Evolutionary conservation across 2,113 vertebrate genomes (phyloP).

Genomic region (Ctenomys sociabilis): DNA sequence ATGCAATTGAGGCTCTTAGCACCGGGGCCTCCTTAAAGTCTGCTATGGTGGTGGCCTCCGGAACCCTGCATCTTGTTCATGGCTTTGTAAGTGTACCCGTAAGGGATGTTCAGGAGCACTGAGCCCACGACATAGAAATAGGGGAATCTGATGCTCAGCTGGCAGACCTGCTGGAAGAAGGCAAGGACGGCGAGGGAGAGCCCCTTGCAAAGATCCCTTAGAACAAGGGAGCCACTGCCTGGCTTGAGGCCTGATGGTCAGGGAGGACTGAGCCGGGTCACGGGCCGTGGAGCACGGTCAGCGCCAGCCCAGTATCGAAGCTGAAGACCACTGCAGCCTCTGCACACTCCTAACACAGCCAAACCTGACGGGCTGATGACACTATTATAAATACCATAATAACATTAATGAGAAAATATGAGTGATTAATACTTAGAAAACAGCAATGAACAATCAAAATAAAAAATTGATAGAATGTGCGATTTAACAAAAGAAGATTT

Average conservation of each 20-base stretch:
- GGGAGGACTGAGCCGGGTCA: slow-evolving; percentile 85
- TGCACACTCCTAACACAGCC: not conserved
- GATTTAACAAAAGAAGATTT: not conserved
- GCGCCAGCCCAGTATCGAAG: not conserved
- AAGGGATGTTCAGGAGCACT: slow-evolving; percentile 96
- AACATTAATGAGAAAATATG: not conserved
- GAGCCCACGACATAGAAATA: slow-evolving; percentile 96
- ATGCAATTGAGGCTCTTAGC: not conserved
- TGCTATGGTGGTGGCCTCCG: not conserved
- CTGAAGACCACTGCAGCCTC: not conserved
- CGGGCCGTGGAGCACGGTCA: slow-evolving; percentile 61
- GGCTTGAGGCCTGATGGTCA: slow-evolving; percentile 90
- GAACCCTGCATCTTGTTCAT: fast-evolving
- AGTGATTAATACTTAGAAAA: not conserved
- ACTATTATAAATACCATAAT: not conserved
- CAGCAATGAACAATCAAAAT: not conserved
- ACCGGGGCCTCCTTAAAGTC: not conserved
- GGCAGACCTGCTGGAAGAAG: slow-evolving; percentile 98
- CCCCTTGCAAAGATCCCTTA: slow-evolving; percentile 94
- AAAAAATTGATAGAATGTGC: not conserved
- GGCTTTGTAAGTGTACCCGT: slow-evolving; percentile 88
- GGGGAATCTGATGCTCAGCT: slow-evolving; percentile 94
- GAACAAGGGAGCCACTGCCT: slow-evolving; percentile 87
- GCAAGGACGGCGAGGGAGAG: slow-evolving; percentile 94
- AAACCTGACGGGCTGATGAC: fast-evolving